phyloP scores from a whole-genome alignment of 2,888 invertebrate genomes.

The Polyommatus iphigenia region DNA sequence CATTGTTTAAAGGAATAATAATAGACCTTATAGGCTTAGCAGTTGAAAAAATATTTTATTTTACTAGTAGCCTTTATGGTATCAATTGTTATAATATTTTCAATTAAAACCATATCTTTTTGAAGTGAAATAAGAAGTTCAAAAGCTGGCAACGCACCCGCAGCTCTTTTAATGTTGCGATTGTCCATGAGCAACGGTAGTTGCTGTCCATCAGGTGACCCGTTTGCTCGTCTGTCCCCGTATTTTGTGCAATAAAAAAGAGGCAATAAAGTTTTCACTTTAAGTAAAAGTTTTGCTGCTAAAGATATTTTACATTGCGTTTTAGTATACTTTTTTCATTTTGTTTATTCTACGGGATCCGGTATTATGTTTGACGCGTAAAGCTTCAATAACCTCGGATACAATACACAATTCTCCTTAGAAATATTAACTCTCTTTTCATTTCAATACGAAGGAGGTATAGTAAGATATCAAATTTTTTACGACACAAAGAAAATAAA shows the following conservation, averaged over 20 bases:
- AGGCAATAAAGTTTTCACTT: neutral
- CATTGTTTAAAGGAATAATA: neutral
- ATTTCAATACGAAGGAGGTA: constrained; percentile 47
- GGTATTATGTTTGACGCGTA: constrained; percentile 11
- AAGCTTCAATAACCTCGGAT: constrained; percentile 14
- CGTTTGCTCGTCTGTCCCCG: too few species aligned
- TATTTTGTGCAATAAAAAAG: too few species aligned
- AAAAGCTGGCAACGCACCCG: too few species aligned
- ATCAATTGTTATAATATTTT: too few species aligned
- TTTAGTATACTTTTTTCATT: neutral
- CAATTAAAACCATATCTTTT: neutral
- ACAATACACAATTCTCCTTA: constrained; percentile 39
- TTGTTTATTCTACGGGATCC: neutral
- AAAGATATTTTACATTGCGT: neutral
- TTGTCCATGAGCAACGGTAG: too few species aligned
- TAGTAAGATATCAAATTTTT: constrained; percentile 33
- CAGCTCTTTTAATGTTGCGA: too few species aligned
- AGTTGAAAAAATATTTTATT: too few species aligned
- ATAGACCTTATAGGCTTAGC: too few species aligned
- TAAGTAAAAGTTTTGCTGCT: neutral
- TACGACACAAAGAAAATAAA: constrained; percentile 19
- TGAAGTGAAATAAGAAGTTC: too few species aligned
- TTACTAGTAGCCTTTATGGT: too few species aligned
- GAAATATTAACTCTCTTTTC: constrained; percentile 43
- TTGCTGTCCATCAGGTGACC: too few species aligned